These are phyloP conservation scores for Sander vitreus DNA, from an alignment of 2,113 vertebrate genomes.

Conservation along the genomic window DNA sequence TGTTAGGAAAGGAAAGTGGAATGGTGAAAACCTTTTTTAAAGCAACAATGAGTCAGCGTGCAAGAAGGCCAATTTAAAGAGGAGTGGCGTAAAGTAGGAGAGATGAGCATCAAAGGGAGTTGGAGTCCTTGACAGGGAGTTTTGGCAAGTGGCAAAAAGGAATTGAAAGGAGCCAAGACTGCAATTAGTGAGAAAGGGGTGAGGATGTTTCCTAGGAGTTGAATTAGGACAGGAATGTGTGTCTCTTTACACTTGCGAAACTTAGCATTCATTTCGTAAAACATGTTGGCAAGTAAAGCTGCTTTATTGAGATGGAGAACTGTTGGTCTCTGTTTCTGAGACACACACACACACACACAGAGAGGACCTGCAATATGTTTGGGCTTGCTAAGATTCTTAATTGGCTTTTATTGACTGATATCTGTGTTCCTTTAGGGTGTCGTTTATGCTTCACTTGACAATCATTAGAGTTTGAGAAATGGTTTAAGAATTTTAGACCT, in stretches of 20 bases:
- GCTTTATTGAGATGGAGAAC: constrained; percentile 26
- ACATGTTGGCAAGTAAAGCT: constrained; percentile 35
- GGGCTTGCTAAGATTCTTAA: constrained; percentile 49
- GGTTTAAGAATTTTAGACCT: constrained; percentile 22
- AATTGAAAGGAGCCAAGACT: constrained; percentile 22
- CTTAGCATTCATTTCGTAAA: constrained; percentile 32
- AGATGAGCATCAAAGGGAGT: not conserved
- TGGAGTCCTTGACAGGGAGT: not conserved
- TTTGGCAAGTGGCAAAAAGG: constrained; percentile 6
- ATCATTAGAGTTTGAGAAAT: constrained; percentile 32
- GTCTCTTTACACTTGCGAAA: constrained; percentile 23
- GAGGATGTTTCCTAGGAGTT: constrained; percentile 61
- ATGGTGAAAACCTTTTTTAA: not conserved
- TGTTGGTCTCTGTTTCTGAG: not conserved
- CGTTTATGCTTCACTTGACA: constrained; percentile 29
- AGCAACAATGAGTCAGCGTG: constrained; percentile 7
- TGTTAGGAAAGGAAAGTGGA: too few relatives aligned
- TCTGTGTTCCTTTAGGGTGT: constrained; percentile 31
- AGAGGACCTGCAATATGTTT: constrained; percentile 46
- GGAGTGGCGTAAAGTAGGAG: not conserved
- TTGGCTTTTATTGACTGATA: constrained; percentile 18
- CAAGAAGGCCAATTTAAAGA: not conserved
- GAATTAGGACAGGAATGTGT: constrained; percentile 39
- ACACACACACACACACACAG: not conserved
- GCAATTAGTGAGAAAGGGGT: constrained; percentile 16